phyloP scores from a whole-genome alignment of 2,797 vertebrate genomes.

The Lacerta agilis region DNA sequence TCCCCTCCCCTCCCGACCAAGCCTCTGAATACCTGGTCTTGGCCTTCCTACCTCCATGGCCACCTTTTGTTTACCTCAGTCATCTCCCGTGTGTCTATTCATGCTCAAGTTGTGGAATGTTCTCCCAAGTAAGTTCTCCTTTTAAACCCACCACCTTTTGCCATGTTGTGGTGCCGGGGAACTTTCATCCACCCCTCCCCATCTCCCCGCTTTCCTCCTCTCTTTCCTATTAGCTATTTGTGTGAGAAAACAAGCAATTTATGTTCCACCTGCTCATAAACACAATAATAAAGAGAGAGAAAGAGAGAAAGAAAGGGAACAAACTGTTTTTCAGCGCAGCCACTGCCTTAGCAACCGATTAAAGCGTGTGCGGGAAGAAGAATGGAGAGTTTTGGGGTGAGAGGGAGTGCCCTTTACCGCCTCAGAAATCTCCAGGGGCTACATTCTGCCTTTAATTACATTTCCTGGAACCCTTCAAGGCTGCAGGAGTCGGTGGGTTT shows the following conservation, averaged over 20 bases:
- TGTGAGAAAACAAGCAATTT: constrained; percentile 71
- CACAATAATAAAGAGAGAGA: constrained; percentile 60
- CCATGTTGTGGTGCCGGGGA: constrained; percentile 50
- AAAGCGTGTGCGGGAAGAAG: constrained; percentile 64
- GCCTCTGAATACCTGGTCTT: background rate
- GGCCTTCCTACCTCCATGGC: background rate
- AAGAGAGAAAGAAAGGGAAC: constrained; percentile 61
- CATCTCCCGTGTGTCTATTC: constrained; percentile 2
- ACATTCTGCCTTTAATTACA: constrained; percentile 55
- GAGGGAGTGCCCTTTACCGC: constrained; percentile 64
- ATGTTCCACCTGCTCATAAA: constrained; percentile 73
- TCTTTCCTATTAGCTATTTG: constrained; percentile 67
- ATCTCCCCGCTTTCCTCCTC: constrained; percentile 53
- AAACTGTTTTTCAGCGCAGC: constrained; percentile 66
- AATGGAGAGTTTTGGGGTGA: constrained; percentile 67
- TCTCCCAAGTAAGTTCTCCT: constrained; percentile 18
- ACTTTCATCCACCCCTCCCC: constrained; percentile 41
- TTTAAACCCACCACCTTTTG: constrained; percentile 20
- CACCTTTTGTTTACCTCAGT: background rate
- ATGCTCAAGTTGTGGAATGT: constrained; percentile 42
- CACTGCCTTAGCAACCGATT: constrained; percentile 77
- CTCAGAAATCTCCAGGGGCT: constrained; percentile 52
- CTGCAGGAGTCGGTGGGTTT: constrained; percentile 23
- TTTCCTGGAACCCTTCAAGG: constrained; percentile 39
- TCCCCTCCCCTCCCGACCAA: background rate